Conservation (phyloP, 2,888 invertebrate genomes). For the Palloptera scutellata region DNA sequence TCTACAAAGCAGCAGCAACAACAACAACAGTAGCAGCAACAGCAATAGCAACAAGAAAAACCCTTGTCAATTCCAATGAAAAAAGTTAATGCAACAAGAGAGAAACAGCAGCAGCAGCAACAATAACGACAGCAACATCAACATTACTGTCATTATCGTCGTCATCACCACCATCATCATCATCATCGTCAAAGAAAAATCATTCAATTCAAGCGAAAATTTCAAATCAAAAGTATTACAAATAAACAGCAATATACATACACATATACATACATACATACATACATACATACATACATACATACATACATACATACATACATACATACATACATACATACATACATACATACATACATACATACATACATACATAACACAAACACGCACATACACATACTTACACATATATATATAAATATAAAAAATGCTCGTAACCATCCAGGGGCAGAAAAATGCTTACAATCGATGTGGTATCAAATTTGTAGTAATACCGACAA, state of each 20-base stretch:
- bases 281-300: constrained; percentile 1
- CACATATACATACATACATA: constrained; percentile 13
- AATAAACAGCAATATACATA: constrained; percentile 14
- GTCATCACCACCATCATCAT: constrained; percentile 3
- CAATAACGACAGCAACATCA: constrained; percentile 15
- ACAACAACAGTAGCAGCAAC: background rate
- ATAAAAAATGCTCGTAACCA: background rate
- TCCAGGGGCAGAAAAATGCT: no score
- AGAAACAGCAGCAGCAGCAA: constrained; percentile 20
- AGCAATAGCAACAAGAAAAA: constrained; percentile 8
- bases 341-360: background rate
- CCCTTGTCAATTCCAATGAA: background rate
- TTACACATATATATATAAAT: background rate
- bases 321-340: constrained; percentile 2
- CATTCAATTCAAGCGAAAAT: constrained; percentile 18
- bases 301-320: constrained; percentile 17
- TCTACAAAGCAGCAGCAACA: background rate
- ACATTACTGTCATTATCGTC: constrained; percentile 13
- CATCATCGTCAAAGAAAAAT: constrained; percentile 17
- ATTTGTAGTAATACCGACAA: no score
- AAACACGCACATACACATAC: background rate
- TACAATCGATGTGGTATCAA: no score
- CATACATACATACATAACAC: background rate
- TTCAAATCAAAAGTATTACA: background rate
- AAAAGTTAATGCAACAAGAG: constrained; percentile 6